Conservation (phyloP, 2,113 vertebrate genomes). For the Aleadryas rufinucha region DNA sequence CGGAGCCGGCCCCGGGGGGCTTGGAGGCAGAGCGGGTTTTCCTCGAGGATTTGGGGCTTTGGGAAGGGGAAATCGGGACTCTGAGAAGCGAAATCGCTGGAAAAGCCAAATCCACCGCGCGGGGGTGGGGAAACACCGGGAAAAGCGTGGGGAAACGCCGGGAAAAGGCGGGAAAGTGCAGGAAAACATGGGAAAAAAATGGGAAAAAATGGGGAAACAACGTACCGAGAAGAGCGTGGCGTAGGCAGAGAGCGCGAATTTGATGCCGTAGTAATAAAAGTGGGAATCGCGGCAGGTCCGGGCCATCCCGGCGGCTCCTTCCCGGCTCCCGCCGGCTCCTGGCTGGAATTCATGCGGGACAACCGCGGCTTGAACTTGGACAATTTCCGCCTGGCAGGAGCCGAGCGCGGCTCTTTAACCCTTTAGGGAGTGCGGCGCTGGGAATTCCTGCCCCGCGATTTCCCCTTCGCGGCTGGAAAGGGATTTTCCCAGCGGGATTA, state of each 20-base stretch:
- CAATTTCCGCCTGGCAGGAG: background rate
- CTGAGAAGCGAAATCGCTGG: accelerated
- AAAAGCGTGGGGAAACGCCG: accelerated
- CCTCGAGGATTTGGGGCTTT: background rate
- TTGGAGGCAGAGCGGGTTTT: background rate
- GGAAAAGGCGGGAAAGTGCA: background rate
- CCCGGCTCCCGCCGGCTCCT: background rate
- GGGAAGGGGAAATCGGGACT: background rate
- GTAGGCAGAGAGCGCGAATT: background rate
- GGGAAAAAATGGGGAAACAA: accelerated
- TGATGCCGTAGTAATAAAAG: background rate
- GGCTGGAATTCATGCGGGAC: background rate
- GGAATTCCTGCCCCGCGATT: no score
- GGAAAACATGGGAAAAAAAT: no score
- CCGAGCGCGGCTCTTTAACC: background rate
- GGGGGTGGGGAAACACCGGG: background rate
- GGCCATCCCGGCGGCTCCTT: background rate
- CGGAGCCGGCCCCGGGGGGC: background rate
- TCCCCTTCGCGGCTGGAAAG: no score
- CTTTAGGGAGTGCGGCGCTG: accelerated
- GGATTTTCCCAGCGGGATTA: no score
- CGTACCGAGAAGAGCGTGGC: background rate
- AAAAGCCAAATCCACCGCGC: background rate
- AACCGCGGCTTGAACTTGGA: background rate
- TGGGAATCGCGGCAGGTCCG: background rate